Evolutionary conservation across 2,888 invertebrate genomes (phyloP), one percentile per base, ranked within the genome.

Genomic region (Cremastinae sp.): DNA sequence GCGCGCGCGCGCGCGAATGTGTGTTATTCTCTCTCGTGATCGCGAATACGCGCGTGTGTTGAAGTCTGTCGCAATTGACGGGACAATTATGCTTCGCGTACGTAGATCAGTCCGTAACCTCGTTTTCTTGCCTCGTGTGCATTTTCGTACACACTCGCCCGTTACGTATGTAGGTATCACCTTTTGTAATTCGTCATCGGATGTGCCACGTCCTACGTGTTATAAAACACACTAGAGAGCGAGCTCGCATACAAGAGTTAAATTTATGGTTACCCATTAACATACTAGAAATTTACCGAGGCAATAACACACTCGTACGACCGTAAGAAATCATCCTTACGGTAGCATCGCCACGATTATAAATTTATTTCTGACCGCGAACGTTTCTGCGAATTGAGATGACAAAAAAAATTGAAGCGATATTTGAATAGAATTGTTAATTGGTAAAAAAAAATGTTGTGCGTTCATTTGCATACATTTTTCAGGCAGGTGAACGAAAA

Each of bases 121-220:
- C 77, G 70, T 77, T 77, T 65, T 28, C 64, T 59, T 18, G 45
- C 47, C 56, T 47, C 22, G 54, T 61, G 34, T 18, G n/a, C 14
- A 28, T 66, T 3, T 56, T 36, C 34, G 47, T 71, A 22, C 38
- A 14, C 49, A 49, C 22, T 18, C n/a, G 10, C n/a, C 38, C 36
- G 49, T 22, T 28, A 64, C 10, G 47, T 47, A 77, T 49, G 70
- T 74, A 70, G 74, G 53, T 70, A 77, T 77, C 69, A 77, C 77
- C 74, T 77, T 77, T 74, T 77, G 74, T 65, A 65, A 77, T 77
- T 74, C 77, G 77, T 74, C 74, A 74, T 77, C 74, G 74, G 77
- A 74, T 66, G 74, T 70, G 61, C 70, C 54, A 61, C 77, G 70
- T 74, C 74, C 74, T 70, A 70, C 74, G 77, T 74, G 45, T 70